Conservation (phyloP, 2,113 vertebrate species). For the Neotragus pygmaeus region DNA sequence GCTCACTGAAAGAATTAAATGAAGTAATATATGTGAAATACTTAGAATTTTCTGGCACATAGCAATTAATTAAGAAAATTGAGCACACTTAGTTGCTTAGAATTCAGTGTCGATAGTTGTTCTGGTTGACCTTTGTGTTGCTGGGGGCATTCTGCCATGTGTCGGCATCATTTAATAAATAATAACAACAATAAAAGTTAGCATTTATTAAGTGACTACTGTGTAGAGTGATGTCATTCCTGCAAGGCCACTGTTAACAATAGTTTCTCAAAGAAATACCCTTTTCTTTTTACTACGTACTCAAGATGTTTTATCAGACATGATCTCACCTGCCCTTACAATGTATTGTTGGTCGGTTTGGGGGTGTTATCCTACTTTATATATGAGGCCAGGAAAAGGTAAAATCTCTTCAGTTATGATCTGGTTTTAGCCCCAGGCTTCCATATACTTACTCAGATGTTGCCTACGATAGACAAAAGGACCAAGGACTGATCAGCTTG, state of each 20-base stretch:
- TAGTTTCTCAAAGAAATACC: slow-evolving; percentile 26
- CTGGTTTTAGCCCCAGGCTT: background rate
- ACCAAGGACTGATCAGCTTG: background rate
- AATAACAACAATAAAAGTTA: slow-evolving; percentile 67
- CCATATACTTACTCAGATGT: background rate
- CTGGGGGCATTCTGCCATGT: slow-evolving; percentile 42
- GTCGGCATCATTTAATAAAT: slow-evolving; percentile 64
- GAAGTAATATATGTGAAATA: slow-evolving; percentile 20
- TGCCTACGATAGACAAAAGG: background rate
- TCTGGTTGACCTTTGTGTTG: slow-evolving; percentile 59
- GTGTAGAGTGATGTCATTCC: slow-evolving; percentile 65
- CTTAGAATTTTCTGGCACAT: slow-evolving; percentile 10
- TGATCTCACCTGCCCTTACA: background rate
- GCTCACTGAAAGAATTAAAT: background rate
- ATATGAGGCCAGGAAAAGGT: background rate
- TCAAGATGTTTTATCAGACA: background rate
- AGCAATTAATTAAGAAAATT: slow-evolving; percentile 45
- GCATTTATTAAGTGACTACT: slow-evolving; percentile 59
- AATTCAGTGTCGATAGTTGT: slow-evolving; percentile 18
- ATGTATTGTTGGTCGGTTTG: background rate
- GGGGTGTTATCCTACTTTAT: background rate
- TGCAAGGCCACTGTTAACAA: slow-evolving; percentile 41
- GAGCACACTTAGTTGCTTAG: slow-evolving; percentile 23
- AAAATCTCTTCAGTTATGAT: background rate
- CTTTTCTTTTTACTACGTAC: background rate